Base-by-base conservation (phyloP, 2,797 vertebrate genomes). In the Pantherophis alleghaniensis region DNA sequence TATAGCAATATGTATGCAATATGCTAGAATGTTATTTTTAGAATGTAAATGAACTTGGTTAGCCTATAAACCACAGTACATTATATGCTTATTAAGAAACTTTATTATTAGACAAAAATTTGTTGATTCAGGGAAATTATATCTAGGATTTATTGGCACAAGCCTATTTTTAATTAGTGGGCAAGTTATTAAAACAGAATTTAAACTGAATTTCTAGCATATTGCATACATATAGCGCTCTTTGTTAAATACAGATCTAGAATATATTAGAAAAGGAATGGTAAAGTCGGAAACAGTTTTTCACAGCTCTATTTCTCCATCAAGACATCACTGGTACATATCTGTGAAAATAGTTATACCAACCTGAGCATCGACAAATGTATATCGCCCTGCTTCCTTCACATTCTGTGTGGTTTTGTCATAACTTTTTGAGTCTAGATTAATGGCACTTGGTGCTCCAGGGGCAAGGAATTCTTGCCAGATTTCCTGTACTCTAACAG, bases 401-500 rank as follows among this genome's bases (percentile, higher is more conserved):
- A 99, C 98, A 90, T 99, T 99, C 97, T 99, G 99, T 22, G 99
- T 99, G 94, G 99, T 99, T 98, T 99, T 99, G 97, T 97, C 99
- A 1, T 99, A 99, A 97, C 99, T 99, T 97, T 99, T 99, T 28
- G 99, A 99, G 97, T 99, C 99, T 93, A 99, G 97, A 55, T 99
- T 99, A 97, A 99, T 99, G 97, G 99, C 98, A 88, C 99, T 99
- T 93, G 99, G 99, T 3, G 99, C 99, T 92, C 99, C 99, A 0
- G 99, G 98, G 93, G 99, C 99, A 97, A 99, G 97, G 96, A 99
- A 99, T 96, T 99, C 99, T 96, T 98, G 98, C 99, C 99, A 99
- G 96, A 99, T 99, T 98, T 99, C 99, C 95, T 99, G 98, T 86
- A 99, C 99, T 0, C 98, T 98, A 51, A 97, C 98, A 87, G 99